Percentiles rank a stretch among this genome's conserved stretches.
Conservation (phyloP, 2,113 vertebrate species). For the Pangasianodon hypophthalmus region DNA sequence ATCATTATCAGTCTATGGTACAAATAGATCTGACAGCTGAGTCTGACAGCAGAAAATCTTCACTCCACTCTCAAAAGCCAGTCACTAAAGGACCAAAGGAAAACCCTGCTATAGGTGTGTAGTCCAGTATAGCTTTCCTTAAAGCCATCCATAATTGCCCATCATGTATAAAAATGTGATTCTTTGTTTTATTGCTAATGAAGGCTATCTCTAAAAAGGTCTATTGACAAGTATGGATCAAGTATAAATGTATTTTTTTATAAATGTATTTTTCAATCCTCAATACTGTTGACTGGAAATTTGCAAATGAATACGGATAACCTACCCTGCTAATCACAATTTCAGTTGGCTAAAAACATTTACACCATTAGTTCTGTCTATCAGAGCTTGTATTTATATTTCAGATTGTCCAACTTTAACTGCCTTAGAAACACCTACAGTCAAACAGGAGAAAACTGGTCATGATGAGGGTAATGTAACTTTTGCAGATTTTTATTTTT, state of each 20-base stretch:
- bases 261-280: not conserved
- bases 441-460: slow-evolving; percentile 26
- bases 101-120: not conserved
- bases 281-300: not conserved
- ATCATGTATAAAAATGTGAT: not conserved
- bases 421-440: not conserved
- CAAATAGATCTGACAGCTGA: not conserved
- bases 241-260: not conserved
- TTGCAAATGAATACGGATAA: not conserved
- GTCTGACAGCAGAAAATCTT: not conserved
- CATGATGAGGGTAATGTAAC: not conserved
- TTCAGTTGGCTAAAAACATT: not conserved
- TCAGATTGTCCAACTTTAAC: not conserved
- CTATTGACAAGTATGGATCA: not conserved
- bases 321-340: not conserved
- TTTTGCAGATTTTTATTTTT: not conserved
- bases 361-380: not conserved
- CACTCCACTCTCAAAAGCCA: not conserved
- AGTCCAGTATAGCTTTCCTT: not conserved
- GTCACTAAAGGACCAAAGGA: not conserved
- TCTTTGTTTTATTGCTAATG: not conserved
- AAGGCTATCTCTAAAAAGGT: not conserved
- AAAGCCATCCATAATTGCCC: not conserved
- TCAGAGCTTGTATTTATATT: not conserved
- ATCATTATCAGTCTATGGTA: not conserved